Conservation (phyloP, 2,888 invertebrate genomes). For the Ligdia adustata region DNA sequence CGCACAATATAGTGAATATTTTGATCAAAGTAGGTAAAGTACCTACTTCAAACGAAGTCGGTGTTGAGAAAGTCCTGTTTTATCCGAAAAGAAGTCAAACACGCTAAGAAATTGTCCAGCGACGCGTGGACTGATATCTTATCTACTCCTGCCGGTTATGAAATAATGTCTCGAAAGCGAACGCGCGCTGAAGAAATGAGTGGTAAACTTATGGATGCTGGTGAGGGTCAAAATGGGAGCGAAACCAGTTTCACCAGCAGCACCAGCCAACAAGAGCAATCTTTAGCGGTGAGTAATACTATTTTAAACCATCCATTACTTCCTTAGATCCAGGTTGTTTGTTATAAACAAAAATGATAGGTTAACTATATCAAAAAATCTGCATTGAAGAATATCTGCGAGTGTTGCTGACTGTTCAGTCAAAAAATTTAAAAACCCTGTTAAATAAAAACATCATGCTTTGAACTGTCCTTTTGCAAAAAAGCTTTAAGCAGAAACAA, state of each 20-base stretch:
- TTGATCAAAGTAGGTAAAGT: background rate
- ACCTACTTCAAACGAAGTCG: background rate
- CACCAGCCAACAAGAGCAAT: constrained; percentile 49
- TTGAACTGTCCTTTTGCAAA: too few relatives aligned
- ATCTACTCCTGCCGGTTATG: constrained; percentile 49
- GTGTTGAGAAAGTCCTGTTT: background rate
- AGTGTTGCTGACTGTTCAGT: too few relatives aligned
- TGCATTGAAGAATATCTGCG: too few relatives aligned
- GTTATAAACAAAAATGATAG: too few relatives aligned
- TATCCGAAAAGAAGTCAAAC: background rate
- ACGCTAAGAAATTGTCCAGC: background rate
- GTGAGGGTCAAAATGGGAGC: constrained; percentile 62
- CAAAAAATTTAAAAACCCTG: too few relatives aligned
- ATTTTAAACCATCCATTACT: too few relatives aligned
- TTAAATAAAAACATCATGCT: too few relatives aligned
- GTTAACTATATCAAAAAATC: too few relatives aligned
- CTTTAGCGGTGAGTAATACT: constrained; percentile 55
- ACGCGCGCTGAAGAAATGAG: constrained; percentile 69
- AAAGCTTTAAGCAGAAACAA: too few relatives aligned
- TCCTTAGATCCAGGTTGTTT: too few relatives aligned
- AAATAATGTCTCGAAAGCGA: constrained; percentile 77
- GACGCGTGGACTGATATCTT: constrained; percentile 7
- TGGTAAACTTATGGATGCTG: constrained; percentile 57
- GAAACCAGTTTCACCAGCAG: constrained; percentile 57
- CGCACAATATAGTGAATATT: background rate